Conservation (phyloP, 2,113 vertebrate species). For the Thermophis baileyi region DNA sequence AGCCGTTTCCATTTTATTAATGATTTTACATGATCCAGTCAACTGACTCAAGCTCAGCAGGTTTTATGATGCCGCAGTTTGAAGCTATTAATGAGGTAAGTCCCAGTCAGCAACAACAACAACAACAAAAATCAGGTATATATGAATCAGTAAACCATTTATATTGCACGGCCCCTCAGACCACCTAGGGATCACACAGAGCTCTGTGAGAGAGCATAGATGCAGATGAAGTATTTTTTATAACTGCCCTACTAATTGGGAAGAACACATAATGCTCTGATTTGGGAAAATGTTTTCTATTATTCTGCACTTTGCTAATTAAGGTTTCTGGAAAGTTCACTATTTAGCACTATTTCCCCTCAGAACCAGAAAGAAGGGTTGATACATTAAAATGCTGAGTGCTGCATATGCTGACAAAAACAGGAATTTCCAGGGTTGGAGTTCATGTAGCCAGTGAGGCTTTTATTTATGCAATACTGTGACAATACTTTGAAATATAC, state of each 20-base stretch:
- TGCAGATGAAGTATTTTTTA: not conserved
- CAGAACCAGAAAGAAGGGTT: not conserved
- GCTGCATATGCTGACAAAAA: not conserved
- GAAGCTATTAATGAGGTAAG: slow-evolving; percentile 14
- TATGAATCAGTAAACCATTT: not conserved
- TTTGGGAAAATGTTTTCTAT: not conserved
- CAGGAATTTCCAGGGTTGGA: not conserved
- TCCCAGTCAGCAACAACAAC: not conserved
- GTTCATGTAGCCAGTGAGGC: not conserved
- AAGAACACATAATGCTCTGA: not conserved
- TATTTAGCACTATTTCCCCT: not conserved
- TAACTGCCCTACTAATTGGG: not conserved
- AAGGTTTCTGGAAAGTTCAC: slow-evolving; percentile 7
- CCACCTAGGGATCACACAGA: too few species aligned
- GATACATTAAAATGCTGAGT: not conserved
- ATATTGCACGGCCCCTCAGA: not conserved
- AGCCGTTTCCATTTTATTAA: not conserved
- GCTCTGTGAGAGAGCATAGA: not conserved
- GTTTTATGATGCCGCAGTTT: slow-evolving; percentile 13
- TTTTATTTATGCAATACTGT: not conserved
- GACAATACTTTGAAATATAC: not conserved
- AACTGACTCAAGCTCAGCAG: not conserved
- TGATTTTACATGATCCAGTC: not conserved
- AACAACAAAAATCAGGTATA: not conserved
- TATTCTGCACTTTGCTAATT: slow-evolving; percentile 9